phyloP scores from a whole-genome alignment of 2,113 vertebrate species.

The Caretta caretta region DNA sequence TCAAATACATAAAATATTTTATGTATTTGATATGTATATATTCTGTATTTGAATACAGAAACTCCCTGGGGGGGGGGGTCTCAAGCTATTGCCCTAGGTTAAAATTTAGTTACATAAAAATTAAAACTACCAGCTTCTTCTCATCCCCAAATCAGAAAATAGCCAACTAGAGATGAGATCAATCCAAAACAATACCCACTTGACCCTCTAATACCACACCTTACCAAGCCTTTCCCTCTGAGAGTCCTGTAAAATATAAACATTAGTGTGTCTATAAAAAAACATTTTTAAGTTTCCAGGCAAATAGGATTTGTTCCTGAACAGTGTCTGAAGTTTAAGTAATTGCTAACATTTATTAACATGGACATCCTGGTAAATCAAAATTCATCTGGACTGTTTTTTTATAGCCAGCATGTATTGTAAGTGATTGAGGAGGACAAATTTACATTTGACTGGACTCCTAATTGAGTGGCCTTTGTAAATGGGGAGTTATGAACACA shows the following conservation, averaged over 20 bases:
- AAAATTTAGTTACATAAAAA: not conserved
- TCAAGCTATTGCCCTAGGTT: not conserved
- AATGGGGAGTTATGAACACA: not conserved
- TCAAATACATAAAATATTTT: not conserved
- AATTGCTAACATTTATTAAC: constrained; percentile 10
- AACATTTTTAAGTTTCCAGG: constrained; percentile 24
- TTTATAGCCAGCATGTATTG: not conserved
- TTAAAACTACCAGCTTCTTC: not conserved
- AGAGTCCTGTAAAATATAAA: not conserved
- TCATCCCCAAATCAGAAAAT: not conserved
- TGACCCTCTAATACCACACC: not conserved
- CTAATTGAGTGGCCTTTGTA: constrained; percentile 17
- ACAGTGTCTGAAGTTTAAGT: constrained; percentile 24
- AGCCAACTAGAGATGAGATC: not conserved
- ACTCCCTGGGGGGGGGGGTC: not conserved
- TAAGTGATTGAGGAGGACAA: not conserved
- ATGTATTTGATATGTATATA: not conserved
- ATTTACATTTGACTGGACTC: not conserved
- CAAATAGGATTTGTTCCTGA: constrained; percentile 28
- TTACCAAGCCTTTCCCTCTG: not conserved
- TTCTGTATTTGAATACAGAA: not conserved
- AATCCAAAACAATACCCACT: not conserved
- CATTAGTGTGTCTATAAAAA: not conserved
- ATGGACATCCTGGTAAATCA: constrained; percentile 10
- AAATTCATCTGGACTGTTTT: constrained; percentile 11